phyloP scores from a whole-genome alignment of 2,888 invertebrate species.

The Drosophila crucigera region DNA sequence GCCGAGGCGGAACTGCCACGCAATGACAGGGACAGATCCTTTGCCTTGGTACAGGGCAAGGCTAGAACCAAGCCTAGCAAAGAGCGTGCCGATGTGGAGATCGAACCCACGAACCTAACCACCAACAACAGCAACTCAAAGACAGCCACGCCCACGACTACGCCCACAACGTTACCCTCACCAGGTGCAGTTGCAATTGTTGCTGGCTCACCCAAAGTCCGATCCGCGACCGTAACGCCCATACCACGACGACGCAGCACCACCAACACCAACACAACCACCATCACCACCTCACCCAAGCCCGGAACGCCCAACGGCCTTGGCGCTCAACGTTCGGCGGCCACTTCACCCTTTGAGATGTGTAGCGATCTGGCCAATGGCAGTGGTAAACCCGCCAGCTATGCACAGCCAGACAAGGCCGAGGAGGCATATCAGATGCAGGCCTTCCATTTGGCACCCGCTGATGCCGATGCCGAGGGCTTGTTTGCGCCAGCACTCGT shows the following conservation, averaged over 20 bases:
- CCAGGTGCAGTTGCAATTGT: conserved; percentile 19
- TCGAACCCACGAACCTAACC: conserved; percentile 77
- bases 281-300: conserved; percentile 38
- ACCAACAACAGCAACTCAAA: conserved; percentile 84
- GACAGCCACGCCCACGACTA: conserved; percentile 37
- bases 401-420: conserved; percentile 87
- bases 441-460: conserved; percentile 91
- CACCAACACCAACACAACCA: conserved; percentile 23
- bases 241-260: conserved; percentile 34
- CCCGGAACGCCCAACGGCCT: conserved; percentile 70
- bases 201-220: conserved; percentile 48
- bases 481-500: conserved; percentile 96
- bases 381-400: conserved; percentile 87
- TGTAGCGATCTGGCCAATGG: conserved; percentile 83
- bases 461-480: conserved; percentile 65
- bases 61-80: conserved; percentile 42
- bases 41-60: conserved; percentile 41
- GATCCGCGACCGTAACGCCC: conserved; percentile 35
- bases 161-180: conserved; percentile 42
- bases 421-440: conserved; percentile 90
- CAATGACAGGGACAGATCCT: conserved; percentile 40
- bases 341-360: conserved; percentile 71
- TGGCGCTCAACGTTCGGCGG: conserved; percentile 61
- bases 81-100: conserved; percentile 31
- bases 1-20: conserved; percentile 46